These are phyloP conservation scores for Zoanthus sociatus DNA, from an alignment of 92 coral and sea anemone genomes.

Conservation along the genomic window DNA sequence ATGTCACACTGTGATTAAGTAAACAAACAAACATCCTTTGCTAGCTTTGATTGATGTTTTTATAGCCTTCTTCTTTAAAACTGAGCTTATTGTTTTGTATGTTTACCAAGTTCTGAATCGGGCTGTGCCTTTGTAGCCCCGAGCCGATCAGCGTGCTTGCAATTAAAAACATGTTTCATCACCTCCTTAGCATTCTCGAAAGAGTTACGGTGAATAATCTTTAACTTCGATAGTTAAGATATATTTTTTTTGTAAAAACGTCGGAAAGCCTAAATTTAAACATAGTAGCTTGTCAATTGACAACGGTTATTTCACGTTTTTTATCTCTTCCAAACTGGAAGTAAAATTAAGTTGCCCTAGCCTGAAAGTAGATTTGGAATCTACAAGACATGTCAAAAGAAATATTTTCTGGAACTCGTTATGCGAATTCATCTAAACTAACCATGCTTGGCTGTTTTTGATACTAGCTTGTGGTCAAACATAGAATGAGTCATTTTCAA, in stretches of 20 bases:
- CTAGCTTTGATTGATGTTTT: constrained; percentile 89
- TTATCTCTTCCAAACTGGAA: too few species aligned
- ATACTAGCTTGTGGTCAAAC: constrained; percentile 45
- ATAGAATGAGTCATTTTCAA: constrained; percentile 70
- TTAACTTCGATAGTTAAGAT: neutral
- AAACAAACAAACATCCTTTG: constrained; percentile 86
- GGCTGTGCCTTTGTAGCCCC: constrained; percentile 73
- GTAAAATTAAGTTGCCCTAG: too few species aligned
- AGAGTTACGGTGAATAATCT: neutral
- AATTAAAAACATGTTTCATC: constrained; percentile 77
- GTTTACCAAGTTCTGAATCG: constrained; percentile 87
- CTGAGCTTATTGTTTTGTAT: constrained; percentile 85
- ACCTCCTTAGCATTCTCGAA: neutral
- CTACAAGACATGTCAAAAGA: too few species aligned
- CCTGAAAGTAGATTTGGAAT: too few species aligned
- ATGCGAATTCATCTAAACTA: constrained; percentile 11
- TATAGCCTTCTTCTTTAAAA: constrained; percentile 89
- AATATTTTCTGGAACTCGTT: neutral
- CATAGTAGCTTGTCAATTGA: too few species aligned
- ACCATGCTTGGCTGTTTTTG: constrained; percentile 48
- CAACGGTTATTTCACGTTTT: too few species aligned
- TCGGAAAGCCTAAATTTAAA: too few species aligned
- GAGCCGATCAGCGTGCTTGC: constrained; percentile 64
- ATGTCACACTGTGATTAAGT: constrained; percentile 83
- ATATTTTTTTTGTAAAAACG: too few species aligned